A percentile compares a stretch with the other conserved stretches of the same genome.
These are phyloP conservation scores for Perognathus longimembris DNA, from an alignment of 2,113 vertebrate species.

Conservation along the genomic window DNA sequence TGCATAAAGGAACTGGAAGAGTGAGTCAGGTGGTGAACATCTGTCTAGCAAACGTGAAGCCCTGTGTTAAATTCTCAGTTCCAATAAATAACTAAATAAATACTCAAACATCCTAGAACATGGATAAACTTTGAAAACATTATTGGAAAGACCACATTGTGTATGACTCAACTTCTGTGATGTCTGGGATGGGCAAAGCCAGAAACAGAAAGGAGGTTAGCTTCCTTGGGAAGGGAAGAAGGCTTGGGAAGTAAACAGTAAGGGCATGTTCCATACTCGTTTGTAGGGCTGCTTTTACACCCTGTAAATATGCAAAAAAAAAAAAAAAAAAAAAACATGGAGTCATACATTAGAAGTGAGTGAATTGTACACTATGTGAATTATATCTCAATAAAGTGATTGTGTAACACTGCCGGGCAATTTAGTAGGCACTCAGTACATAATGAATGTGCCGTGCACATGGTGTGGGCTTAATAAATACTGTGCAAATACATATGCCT, in stretches of 20 bases:
- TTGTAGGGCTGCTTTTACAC: not conserved
- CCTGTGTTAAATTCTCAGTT: no score
- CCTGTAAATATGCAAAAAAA: not conserved
- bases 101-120: not conserved
- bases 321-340: no score
- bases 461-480: slow-evolving; percentile 71
- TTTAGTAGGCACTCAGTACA: slow-evolving; percentile 50
- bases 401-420: slow-evolving; percentile 24
- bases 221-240: not conserved
- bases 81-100: not conserved
- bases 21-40: no score
- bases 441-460: slow-evolving; percentile 45
- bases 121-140: not conserved
- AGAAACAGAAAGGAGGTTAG: not conserved
- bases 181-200: not conserved
- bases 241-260: not conserved
- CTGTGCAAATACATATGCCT: slow-evolving; percentile 70
- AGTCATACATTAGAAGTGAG: slow-evolving; percentile 40
- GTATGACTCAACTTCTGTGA: not conserved
- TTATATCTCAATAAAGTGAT: slow-evolving; percentile 69
- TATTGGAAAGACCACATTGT: not conserved
- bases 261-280: slow-evolving; percentile 5
- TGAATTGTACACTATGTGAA: slow-evolving; percentile 42
- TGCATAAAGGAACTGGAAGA: no score
- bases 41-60: no score